phyloP scores from a whole-genome alignment of 2,113 vertebrate genomes.

The Myiozetetes cayanensis region DNA sequence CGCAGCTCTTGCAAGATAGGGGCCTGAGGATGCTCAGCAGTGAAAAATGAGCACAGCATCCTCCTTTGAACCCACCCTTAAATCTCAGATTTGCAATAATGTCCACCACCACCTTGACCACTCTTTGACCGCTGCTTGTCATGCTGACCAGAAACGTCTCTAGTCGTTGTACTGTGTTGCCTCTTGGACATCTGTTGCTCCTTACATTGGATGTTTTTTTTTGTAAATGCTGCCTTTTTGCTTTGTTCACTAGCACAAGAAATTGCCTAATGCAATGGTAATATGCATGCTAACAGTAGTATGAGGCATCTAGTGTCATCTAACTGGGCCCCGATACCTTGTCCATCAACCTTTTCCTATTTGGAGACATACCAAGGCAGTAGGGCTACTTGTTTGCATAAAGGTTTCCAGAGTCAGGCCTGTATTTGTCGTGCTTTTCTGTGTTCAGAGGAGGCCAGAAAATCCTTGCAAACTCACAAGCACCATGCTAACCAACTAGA shows the following conservation, averaged over 20 bases:
- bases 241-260: background rate
- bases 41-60: background rate
- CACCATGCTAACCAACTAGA: background rate
- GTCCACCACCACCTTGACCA: background rate
- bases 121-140: background rate
- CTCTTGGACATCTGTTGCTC: background rate
- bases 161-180: background rate
- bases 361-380: background rate
- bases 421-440: background rate
- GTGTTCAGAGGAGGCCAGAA: background rate
- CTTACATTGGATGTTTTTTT: background rate
- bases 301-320: background rate
- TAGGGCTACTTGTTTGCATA: background rate
- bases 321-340: background rate
- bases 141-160: background rate
- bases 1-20: background rate
- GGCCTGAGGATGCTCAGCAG: background rate
- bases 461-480: background rate
- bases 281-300: background rate
- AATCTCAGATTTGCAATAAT: background rate
- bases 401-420: background rate
- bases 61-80: background rate
- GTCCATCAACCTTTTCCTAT: background rate
- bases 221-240: background rate
- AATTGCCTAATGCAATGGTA: background rate